Evolutionary conservation across 2,888 invertebrate genomes (phyloP), one percentile per base, ranked within the genome.

Genomic region (Schizaphis graminum): DNA sequence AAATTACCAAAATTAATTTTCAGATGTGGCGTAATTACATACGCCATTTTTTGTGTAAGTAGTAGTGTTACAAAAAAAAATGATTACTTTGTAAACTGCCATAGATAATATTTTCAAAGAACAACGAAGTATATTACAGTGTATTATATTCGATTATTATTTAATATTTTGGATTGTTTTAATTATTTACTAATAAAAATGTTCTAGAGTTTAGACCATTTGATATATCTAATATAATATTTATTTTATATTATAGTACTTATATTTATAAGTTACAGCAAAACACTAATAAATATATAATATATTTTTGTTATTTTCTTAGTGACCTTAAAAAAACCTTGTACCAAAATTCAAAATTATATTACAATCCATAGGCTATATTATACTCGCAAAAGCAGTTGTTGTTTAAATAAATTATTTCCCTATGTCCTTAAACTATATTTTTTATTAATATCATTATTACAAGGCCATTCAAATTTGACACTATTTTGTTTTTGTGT

Each of bases 381-480:
- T n/a, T n/a, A 44, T n/a, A 67, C 44, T 47, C 44, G 0, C 7
- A 47, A n/a, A n/a, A n/a, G 5, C 16, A 67, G 4, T 13, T 67
- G 4, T 67, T 11, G n/a, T 67, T 67, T 16, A 67, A 67, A 67
- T 2, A n/a, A n/a, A n/a, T n/a, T 67, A 67, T 67, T 67, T 16
- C n/a, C n/a, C 67, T 67, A 67, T 4, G 67, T 67, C 67, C 67
- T 67, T 67, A n/a, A n/a, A n/a, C 67, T 67, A 67, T 67, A 16
- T 67, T 67, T 67, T 67, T 67, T n/a, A 67, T n/a, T 67, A n/a
- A 67, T 67, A n/a, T 67, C 16, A n/a, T 67, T 67, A 67, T n/a
- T 67, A n/a, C 67, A 67, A n/a, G n/a, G 67, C n/a, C 67, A n/a
- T 67, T 67, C 5, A 67, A 67, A 67, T 67, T 67, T n/a, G n/a